Evolutionary conservation across 2,797 vertebrate genomes (phyloP), one percentile per base, ranked within the genome.

Genomic region (Halcyon badia): DNA sequence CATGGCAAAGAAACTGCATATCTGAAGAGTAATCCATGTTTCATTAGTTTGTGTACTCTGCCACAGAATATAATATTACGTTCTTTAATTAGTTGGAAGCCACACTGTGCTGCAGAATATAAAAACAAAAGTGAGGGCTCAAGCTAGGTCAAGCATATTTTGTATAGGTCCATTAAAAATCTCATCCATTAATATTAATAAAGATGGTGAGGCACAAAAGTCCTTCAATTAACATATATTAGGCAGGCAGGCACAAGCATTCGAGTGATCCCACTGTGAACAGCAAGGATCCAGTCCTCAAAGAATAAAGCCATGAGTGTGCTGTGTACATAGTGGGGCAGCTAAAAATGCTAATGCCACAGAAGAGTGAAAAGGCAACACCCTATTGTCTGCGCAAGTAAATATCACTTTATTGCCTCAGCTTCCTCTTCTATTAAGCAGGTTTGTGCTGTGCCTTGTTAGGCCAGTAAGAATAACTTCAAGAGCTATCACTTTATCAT

Each of bases 181-280:
- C 78, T 94, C 86, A 90, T 71, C 78, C 28, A 95, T 95, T 90
- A 96, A 97, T 96, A 97, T 96, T 97, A 96, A 95, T 97, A 97
- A 96, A 95, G 95, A 94, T 82, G 81, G 30, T 96, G 88, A 90
- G 92, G 96, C 90, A 89, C 90, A 96, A 90, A 87, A 94, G 92
- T 94, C 92, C 79, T 87, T 89, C 90, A 95, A 92, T 96, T 96
- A 97, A 80, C 93, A 96, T 96, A 95, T 83, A 96, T 96, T 95
- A 96, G 92, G 81, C 95, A 95, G 93, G 93, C 93, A 94, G 79
- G 91, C 93, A 90, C 70, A 93, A 83, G 86, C 71, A 87, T 87
- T 96, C 75, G 89, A 96, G 95, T 30, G 81, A 93, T 92, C 93
- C 95, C 61, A 94, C 89, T 96, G 96, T 92, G 97, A 97, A 92